These are phyloP conservation scores for Ondatra zibethicus DNA, from an alignment of 2,113 vertebrate species.

Conservation along the genomic window DNA sequence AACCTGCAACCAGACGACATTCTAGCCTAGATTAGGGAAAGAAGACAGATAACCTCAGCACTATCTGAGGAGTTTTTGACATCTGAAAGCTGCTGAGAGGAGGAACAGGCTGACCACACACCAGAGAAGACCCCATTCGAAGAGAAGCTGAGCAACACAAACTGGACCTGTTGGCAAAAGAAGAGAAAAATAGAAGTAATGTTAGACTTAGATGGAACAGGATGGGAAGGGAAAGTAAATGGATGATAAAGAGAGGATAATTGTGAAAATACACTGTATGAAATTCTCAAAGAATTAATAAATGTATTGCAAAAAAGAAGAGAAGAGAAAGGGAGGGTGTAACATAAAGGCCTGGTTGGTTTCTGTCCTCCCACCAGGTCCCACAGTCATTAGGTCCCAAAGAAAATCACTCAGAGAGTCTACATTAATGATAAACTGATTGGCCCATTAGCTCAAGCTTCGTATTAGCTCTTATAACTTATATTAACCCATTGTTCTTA, in stretches of 20 bases:
- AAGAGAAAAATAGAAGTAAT: not conserved
- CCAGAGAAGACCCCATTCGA: not conserved
- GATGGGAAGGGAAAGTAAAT: not conserved
- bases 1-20: not conserved
- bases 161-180: not conserved
- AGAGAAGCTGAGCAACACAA: not conserved
- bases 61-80: not conserved
- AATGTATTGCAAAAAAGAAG: not conserved
- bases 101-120: not conserved
- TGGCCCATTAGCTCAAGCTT: no score
- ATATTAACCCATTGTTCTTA: no score
- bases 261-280: not conserved
- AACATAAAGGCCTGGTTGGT: no score
- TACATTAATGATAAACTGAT: no score
- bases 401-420: no score
- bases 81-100: not conserved
- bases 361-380: no score
- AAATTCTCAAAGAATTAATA: not conserved
- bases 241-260: not conserved
- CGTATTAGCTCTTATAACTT: no score
- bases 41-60: not conserved
- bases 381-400: no score
- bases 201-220: not conserved
- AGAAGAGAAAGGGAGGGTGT: no score
- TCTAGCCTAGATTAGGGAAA: not conserved